Percentiles rank a stretch among this genome's conserved stretches.
phyloP scores from a whole-genome alignment of 2,797 vertebrate species.

The Gila robusta region DNA sequence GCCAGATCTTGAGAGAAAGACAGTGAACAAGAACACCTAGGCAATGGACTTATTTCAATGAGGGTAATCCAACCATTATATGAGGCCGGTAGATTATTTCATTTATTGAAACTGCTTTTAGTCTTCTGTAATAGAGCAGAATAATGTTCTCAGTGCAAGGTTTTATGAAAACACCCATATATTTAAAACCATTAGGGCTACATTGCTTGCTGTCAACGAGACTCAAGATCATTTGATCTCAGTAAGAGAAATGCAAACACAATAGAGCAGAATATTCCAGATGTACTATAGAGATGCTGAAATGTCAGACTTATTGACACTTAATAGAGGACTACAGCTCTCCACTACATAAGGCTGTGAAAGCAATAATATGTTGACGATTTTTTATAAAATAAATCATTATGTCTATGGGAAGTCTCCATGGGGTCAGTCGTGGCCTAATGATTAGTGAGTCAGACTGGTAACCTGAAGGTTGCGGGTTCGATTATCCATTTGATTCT shows the following conservation, averaged over 20 bases:
- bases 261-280: not conserved
- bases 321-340: not conserved
- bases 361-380: not conserved
- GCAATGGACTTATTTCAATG: not conserved
- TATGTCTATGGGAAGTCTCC: no score
- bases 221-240: not conserved
- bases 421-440: no score
- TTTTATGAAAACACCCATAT: conserved; percentile 14
- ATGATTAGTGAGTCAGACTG: no score
- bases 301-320: not conserved
- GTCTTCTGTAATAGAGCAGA: not conserved
- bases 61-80: not conserved
- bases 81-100: not conserved
- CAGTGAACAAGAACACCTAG: not conserved
- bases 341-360: not conserved
- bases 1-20: not conserved
- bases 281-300: not conserved
- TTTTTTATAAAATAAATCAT: not conserved
- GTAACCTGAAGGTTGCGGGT: no score
- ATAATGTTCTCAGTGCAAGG: not conserved
- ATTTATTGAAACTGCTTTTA: conserved; percentile 25
- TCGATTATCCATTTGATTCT: no score
- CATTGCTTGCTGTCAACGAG: not conserved
- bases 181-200: not conserved
- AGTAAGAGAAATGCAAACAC: not conserved